Base-by-base conservation (phyloP, 2,797 vertebrate species). In the Acanthornis magna region DNA sequence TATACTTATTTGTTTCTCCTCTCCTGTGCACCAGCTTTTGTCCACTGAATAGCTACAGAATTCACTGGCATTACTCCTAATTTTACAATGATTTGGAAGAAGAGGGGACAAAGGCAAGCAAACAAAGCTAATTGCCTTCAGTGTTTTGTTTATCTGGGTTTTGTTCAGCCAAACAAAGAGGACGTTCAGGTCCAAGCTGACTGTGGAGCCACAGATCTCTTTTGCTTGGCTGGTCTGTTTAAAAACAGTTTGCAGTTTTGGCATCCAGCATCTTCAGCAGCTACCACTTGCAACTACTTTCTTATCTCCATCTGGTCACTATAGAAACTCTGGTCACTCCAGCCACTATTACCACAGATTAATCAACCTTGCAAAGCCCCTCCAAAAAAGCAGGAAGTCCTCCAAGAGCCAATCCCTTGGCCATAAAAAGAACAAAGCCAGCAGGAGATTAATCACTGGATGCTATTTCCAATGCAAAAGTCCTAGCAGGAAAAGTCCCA, bases 71-170 rank as follows among this genome's bases (percentile, higher is more conserved):
- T 89, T 96, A 93, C 87, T 96, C 95, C 95, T 91, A 93, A 96
- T 96, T 95, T 96, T 91, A 94, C 91, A 95, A 82, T 85, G 67
- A 95, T 96, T 93, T 92, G 84, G 83, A 81, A 86, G 92, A 91
- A 94, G 54, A 86, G 91, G 79, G 86, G 53, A 95, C 95, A 95
- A 95, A 95, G 84, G 81, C 91, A 93, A 94, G 95, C 95, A 96
- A 96, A 95, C 75, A 94, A 96, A 92, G 91, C 86, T 95, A 89
- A 89, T 83, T 95, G 91, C 93, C 94, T 96, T 95, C 84, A 89
- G 27, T 88, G 68, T 84, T 93, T 88, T 95, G 90, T 95, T 95
- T 95, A 94, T 91, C 81, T 89, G 86, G 30, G 48, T 93, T 94
- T 93, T 95, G 87, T 94, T 91, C 76, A 68, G 84, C 51, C 75